Percentiles rank a stretch among this genome's conserved stretches.
These are phyloP conservation scores for Rousettus leschenaultii DNA, from an alignment of 2,113 vertebrate species.

Conservation along the genomic window DNA sequence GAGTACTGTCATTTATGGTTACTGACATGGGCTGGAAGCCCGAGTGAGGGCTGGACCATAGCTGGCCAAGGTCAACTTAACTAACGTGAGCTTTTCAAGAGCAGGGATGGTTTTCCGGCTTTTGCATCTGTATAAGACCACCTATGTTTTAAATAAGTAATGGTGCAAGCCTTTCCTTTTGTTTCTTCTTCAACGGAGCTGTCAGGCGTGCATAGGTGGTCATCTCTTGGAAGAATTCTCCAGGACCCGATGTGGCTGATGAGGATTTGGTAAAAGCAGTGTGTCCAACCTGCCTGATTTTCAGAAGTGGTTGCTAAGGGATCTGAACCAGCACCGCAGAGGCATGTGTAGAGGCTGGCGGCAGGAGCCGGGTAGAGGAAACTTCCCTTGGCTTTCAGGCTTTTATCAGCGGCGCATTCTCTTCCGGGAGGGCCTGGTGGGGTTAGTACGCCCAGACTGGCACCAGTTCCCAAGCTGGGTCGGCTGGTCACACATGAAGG, in stretches of 20 bases:
- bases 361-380: background rate
- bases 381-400: slow-evolving; percentile 52
- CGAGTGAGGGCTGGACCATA: background rate
- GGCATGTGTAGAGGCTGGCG: background rate
- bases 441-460: slow-evolving; percentile 52
- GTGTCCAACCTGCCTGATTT: background rate
- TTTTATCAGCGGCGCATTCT: slow-evolving; percentile 50
- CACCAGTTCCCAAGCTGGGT: slow-evolving; percentile 39
- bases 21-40: background rate
- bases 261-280: background rate
- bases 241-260: background rate
- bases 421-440: slow-evolving; percentile 1
- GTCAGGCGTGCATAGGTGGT: background rate
- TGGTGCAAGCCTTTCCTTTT: background rate
- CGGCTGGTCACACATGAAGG: slow-evolving; percentile 64
- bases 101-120: background rate
- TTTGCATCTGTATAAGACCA: background rate
- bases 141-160: background rate
- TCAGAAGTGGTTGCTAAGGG: background rate
- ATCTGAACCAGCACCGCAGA: background rate
- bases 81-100: background rate
- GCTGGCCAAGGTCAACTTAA: background rate
- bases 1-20: slow-evolving; percentile 51
- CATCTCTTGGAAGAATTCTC: background rate
- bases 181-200: background rate